Conservation (phyloP, 1,140 invertebrate species). For the Drosophila kepulauana region DNA sequence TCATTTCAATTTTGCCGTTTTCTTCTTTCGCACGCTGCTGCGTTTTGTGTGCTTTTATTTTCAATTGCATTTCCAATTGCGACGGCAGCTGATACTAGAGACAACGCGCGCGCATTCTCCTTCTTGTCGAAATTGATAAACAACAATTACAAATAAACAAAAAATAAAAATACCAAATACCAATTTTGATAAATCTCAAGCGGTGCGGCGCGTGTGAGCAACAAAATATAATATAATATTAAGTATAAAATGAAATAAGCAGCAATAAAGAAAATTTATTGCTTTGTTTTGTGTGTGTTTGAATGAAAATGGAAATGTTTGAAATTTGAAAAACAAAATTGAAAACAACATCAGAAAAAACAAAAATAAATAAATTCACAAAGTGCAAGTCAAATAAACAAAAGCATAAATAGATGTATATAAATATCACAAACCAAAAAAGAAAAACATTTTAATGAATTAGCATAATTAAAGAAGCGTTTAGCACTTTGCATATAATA, state of each 20-base stretch:
- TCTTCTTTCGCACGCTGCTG: slow-evolving; percentile 68
- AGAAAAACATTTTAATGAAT: not conserved
- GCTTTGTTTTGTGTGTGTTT: slow-evolving; percentile 11
- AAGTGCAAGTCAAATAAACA: slow-evolving; percentile 7
- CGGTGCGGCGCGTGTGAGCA: not conserved
- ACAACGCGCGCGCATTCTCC: slow-evolving; percentile 53
- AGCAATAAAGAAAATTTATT: slow-evolving; percentile 25
- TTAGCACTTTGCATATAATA: not conserved
- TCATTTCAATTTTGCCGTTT: slow-evolving; percentile 62
- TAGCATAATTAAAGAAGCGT: not conserved
- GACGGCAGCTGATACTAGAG: slow-evolving; percentile 40
- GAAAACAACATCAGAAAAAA: slow-evolving; percentile 15
- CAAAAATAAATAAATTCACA: not conserved
- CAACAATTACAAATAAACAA: slow-evolving; percentile 10
- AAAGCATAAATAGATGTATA: not conserved
- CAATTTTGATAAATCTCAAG: slow-evolving; percentile 8
- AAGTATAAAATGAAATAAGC: slow-evolving; percentile 9
- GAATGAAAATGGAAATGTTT: not conserved
- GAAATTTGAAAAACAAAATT: not conserved
- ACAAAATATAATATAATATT: slow-evolving; percentile 17
- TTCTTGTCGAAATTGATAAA: slow-evolving; percentile 31
- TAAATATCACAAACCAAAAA: not conserved
- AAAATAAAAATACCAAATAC: slow-evolving; percentile 5
- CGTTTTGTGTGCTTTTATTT: slow-evolving; percentile 66
- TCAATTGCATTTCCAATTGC: slow-evolving; percentile 80